Base-by-base conservation (phyloP, 1,140 invertebrate genomes). In the Mesaphorura yosii region DNA sequence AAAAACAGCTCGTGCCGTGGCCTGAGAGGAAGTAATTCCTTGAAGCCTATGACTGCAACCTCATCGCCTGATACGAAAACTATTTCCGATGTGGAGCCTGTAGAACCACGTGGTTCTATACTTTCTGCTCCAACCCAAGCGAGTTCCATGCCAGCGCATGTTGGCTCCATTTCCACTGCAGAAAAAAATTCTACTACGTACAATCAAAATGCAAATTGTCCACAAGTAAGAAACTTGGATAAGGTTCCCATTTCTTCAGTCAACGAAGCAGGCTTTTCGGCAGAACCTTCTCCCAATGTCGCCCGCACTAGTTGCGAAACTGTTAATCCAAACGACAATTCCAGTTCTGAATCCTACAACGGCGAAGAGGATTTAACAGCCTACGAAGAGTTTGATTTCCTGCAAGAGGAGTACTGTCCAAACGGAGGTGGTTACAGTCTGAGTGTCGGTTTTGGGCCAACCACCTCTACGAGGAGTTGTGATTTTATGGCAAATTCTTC, bases 371-470 rank as follows among this genome's bases (percentile, higher is more conserved):
- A 56, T 27, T 59, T 55, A 20, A 41, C 49, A 14, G 39, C 6
- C 27, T 54, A 55, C 27, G 56, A 62, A 17, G 56, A 62, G 28
- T 55, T 62, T 40, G 53, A 56, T 19, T 34, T 62, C 15, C 56
- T 62, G 31, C 56, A 50, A 15, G 60, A 62, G 22, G 57, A 62
- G 42, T 62, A 62, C 45, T 62, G 60, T 50, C 57, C 60, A 1
- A 61, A 61, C 46, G 59, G 59, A 23, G 34, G 42, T 22, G 46
- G 53, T 23, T 5, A n/a, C n/a, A n/a, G 39, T 41, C 6, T 19
- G 6, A 10, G 7, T 10, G 6, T 41, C 7, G 31, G 31, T 6
- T 41, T 41, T n/a, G n/a, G n/a, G n/a, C n/a, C n/a, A n/a, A 37
- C 34, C 12, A 37, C 34, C 34, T 12, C n/a, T 37, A n/a, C 34